Evolutionary conservation across 1,140 invertebrate species (phyloP).

Genomic region (Armadillidium nasatum): DNA sequence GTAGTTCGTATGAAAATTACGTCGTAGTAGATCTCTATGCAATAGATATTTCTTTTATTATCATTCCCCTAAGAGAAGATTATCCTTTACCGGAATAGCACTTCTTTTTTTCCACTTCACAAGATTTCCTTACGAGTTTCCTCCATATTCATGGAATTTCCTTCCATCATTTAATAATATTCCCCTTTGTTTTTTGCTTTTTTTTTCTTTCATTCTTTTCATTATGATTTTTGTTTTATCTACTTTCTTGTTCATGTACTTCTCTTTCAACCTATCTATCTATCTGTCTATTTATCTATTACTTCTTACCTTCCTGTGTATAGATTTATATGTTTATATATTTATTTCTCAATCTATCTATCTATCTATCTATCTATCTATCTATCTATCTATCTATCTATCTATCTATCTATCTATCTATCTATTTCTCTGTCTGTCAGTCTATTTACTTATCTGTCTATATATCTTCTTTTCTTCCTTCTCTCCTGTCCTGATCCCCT

Average conservation of each 20-base stretch:
- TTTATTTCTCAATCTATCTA: no score
- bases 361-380: no score
- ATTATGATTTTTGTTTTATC: no score
- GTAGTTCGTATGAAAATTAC: not conserved
- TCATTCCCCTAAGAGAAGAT: not conserved
- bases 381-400: no score
- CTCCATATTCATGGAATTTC: conserved; percentile 10
- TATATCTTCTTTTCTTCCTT: not conserved
- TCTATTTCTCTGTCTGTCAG: no score
- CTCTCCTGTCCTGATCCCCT: not conserved
- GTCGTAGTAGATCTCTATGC: not conserved
- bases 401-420: no score
- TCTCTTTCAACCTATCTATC: no score
- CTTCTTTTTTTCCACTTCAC: not conserved
- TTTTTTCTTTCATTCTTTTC: not conserved
- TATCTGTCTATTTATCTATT: no score
- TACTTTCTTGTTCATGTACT: no score
- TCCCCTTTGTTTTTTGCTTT: not conserved
- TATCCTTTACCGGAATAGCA: not conserved
- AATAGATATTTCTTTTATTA: not conserved
- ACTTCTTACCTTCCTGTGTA: no score
- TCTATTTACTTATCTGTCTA: no score
- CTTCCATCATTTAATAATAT: conserved; percentile 10
- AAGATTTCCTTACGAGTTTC: not conserved
- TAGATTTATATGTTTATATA: no score